phyloP scores from a whole-genome alignment of 2,797 vertebrate species.

The Coregonus sp. region DNA sequence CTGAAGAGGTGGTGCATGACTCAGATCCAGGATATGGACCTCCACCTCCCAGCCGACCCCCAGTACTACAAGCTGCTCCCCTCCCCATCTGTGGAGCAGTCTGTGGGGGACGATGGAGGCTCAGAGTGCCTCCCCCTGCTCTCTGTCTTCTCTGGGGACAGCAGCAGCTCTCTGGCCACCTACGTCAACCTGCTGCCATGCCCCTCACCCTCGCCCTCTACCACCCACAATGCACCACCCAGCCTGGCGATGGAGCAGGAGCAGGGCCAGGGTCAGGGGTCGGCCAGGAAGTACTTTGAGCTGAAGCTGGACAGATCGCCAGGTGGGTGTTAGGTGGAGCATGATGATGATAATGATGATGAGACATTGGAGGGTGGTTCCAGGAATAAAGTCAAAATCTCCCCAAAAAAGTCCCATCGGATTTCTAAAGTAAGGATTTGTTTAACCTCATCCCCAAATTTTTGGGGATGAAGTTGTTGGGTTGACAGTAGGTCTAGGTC shows the following conservation, averaged over 20 bases:
- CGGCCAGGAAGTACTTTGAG: conserved; percentile 61
- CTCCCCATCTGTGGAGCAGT: conserved; percentile 75
- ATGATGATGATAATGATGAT: background rate
- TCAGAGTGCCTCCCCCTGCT: conserved; percentile 55
- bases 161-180: conserved; percentile 71
- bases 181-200: conserved; percentile 55
- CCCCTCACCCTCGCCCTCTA: conserved; percentile 6
- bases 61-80: conserved; percentile 61
- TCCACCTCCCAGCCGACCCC: conserved; percentile 75
- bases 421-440: background rate
- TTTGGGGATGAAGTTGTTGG: background rate
- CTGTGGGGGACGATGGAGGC: conserved; percentile 62
- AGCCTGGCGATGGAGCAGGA: conserved; percentile 40
- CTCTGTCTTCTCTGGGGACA: conserved; percentile 57
- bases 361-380: background rate
- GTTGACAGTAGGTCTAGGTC: background rate
- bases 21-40: conserved; percentile 82
- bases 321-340: conserved; percentile 43
- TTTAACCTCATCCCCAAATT: background rate
- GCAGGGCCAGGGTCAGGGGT: conserved; percentile 30
- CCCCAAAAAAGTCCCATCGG: background rate
- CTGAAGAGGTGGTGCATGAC: conserved; percentile 85
- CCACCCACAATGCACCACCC: conserved; percentile 7
- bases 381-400: background rate
- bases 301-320: conserved; percentile 59